Evolutionary conservation across 2,888 invertebrate genomes (phyloP).

Genomic region (Limnephilus marmoratus): DNA sequence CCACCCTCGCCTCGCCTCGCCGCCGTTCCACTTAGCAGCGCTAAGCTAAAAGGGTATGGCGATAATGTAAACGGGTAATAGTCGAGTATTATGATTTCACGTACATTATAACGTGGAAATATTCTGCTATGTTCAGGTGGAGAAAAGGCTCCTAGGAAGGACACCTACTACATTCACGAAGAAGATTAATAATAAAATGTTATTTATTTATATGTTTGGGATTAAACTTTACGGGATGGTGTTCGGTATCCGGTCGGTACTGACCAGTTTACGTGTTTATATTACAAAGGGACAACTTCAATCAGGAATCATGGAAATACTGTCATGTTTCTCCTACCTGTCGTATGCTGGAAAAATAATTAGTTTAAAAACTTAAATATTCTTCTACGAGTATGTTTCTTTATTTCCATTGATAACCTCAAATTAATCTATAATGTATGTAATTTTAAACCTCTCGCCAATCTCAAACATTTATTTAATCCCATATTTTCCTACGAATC

Average conservation of each 20-base stretch:
- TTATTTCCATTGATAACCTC: no score
- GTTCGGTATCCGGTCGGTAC: background rate
- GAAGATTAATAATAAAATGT: background rate
- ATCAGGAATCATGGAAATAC: background rate
- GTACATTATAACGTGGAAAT: conserved; percentile 63
- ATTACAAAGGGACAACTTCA: background rate
- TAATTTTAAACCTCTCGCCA: no score
- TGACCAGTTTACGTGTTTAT: background rate
- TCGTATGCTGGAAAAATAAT: no score
- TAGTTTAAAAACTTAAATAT: no score
- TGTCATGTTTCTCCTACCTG: no score
- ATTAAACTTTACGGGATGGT: background rate
- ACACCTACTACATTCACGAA: background rate
- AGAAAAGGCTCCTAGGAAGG: background rate
- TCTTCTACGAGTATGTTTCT: no score
- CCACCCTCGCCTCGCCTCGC: conserved; percentile 26
- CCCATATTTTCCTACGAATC: no score
- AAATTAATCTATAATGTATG: no score
- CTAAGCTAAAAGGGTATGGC: conserved; percentile 63
- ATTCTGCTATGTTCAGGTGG: conserved; percentile 21
- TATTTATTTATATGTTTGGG: background rate
- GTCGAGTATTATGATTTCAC: conserved; percentile 64
- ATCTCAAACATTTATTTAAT: no score
- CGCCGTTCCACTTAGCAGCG: background rate
- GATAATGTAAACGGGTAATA: conserved; percentile 63